These are phyloP conservation scores for Carposina sasakii DNA, from an alignment of 1,140 invertebrate species.

Conservation along the genomic window DNA sequence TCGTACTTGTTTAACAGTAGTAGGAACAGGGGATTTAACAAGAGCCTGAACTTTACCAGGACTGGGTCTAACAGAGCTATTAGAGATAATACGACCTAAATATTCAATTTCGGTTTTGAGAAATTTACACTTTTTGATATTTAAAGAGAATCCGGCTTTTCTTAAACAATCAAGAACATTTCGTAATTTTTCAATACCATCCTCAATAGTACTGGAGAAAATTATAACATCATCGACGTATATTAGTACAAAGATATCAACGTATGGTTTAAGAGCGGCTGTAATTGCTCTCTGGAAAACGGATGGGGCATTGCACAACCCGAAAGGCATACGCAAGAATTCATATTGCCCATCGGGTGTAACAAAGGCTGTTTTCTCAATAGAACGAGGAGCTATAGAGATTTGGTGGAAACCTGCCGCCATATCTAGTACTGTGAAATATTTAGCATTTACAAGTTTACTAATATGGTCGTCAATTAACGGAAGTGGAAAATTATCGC, in stretches of 20 bases:
- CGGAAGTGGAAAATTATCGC: slow-evolving; percentile 33
- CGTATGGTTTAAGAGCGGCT: no score
- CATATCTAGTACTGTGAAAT: slow-evolving; percentile 38
- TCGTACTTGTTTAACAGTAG: not conserved
- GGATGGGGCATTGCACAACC: slow-evolving; percentile 38
- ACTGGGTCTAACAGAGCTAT: not conserved
- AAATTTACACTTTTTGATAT: not conserved
- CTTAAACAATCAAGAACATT: not conserved
- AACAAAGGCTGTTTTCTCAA: slow-evolving; percentile 35
- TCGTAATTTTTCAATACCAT: not conserved
- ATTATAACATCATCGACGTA: not conserved
- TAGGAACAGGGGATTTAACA: not conserved
- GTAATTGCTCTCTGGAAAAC: slow-evolving; percentile 54
- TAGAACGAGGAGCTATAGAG: slow-evolving; percentile 18
- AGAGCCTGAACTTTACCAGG: not conserved
- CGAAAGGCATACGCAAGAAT: slow-evolving; percentile 37
- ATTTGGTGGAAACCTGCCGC: slow-evolving; percentile 47
- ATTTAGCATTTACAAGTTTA: slow-evolving; percentile 30
- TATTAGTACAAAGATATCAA: no score
- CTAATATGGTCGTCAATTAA: slow-evolving; percentile 55
- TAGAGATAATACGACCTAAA: not conserved
- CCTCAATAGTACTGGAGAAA: not conserved
- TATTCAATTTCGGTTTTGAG: not conserved
- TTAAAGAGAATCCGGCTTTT: not conserved
- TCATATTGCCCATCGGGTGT: slow-evolving; percentile 38